Base-by-base conservation (phyloP, 2,888 invertebrate species). In the Minunthozetes semirufus region DNA sequence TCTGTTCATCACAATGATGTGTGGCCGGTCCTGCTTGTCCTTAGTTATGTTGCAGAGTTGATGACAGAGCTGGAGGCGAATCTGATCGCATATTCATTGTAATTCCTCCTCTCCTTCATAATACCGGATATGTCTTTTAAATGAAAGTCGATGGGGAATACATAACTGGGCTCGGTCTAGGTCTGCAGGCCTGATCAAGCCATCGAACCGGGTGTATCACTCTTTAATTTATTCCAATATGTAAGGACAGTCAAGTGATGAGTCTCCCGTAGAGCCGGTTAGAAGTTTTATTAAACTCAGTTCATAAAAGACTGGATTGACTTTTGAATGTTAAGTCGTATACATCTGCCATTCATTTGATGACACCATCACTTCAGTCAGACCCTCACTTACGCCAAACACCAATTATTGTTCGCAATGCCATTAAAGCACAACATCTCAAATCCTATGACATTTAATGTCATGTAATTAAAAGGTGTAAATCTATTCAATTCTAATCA, bases 41-140 rank as follows among this genome's bases (percentile, higher is more conserved):
- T 4, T 4, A 66, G 19, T n/a, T 61, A 19, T 19, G 29, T 38
- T 25, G 9, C 59, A 66, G 19, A 19, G 19, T 42, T 66, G 66
- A 66, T 66, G 66, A 66, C 66, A 66, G 66, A 8, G 66, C 38
- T 19, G 19, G 66, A n/a, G 66, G 66, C 66, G 15, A 66, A 66
- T 66, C 66, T 66, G 33, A 66, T 66, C 66, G 66, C 66, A 66
- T 66, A 66, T 66, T 66, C 66, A 66, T 66, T 66, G 66, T 66
- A 38, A 66, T 66, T 66, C 66, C 66, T 66, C 66, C 66, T 66
- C 66, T 11, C 38, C 66, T 66, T 66, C 66, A 38, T 66, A 66
- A 66, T 66, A 38, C 66, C 66, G 66, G 66, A 66, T 66, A 66
- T 66, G 66, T 66, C 66, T 66, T 66, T 19, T 66, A 66, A 66